A percentile compares a stretch with the other conserved stretches of the same genome.
These are phyloP conservation scores for Brachypteracias leptosomus DNA, from an alignment of 2,113 vertebrate species.

Conservation along the genomic window DNA sequence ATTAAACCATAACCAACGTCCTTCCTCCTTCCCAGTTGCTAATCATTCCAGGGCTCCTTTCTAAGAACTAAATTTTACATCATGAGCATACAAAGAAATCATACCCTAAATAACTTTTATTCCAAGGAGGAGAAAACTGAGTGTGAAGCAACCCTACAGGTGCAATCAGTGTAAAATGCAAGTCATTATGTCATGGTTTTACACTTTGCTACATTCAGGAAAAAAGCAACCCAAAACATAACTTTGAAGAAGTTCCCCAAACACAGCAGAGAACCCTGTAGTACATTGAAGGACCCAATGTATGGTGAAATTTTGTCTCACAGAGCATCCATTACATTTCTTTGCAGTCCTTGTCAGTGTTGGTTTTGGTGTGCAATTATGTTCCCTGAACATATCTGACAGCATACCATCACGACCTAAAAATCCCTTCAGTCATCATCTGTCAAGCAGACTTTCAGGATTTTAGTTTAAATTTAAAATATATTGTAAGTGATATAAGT, in stretches of 20 bases:
- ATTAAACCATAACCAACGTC: neutral
- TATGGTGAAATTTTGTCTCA: neutral
- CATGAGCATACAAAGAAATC: neutral
- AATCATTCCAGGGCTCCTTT: neutral
- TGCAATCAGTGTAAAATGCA: neutral
- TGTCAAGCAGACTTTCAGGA: neutral
- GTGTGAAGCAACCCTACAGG: neutral
- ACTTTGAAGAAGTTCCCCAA: neutral
- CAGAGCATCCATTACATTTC: neutral
- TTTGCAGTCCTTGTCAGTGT: neutral
- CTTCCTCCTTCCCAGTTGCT: neutral
- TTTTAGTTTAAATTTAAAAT: neutral
- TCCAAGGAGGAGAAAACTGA: neutral
- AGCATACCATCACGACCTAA: neutral
- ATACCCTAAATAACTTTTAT: neutral
- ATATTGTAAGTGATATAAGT: neutral
- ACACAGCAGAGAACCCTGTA: neutral
- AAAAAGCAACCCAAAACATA: neutral
- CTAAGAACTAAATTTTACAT: neutral
- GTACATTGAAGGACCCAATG: rapidly evolving
- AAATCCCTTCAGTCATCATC: neutral
- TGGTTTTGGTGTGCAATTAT: too few relatives aligned
- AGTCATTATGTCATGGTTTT: neutral
- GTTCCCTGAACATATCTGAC: neutral
- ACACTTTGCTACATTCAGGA: neutral